phyloP scores from a whole-genome alignment of 1,140 invertebrate genomes.

The Magallana ariakensis region DNA sequence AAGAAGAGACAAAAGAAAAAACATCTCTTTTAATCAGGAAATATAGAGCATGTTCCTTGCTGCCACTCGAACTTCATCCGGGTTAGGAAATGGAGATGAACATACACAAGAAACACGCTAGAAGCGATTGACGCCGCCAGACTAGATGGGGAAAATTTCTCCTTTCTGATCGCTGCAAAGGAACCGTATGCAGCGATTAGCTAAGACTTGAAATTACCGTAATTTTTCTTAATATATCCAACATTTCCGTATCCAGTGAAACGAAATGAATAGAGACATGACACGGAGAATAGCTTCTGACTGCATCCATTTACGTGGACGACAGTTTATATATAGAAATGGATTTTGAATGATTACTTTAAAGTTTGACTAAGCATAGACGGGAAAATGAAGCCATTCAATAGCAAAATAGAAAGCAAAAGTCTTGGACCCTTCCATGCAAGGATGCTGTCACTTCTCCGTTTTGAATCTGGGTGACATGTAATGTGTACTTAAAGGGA shows the following conservation, averaged over 20 bases:
- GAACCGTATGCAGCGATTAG: neutral
- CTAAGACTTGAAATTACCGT: conserved; percentile 4
- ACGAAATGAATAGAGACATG: conserved; percentile 17
- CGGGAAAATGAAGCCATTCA: neutral
- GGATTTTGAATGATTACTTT: neutral
- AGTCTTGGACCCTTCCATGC: too few relatives aligned
- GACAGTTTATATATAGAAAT: neutral
- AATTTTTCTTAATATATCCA: conserved; percentile 25
- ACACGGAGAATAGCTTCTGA: neutral
- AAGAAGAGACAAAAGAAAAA: neutral
- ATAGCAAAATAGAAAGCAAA: neutral
- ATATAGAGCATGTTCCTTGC: neutral
- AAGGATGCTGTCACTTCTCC: neutral
- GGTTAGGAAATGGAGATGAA: neutral
- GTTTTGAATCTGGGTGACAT: neutral
- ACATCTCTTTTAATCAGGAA: neutral
- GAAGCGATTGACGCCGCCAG: neutral
- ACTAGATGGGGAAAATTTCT: neutral
- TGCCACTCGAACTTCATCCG: neutral
- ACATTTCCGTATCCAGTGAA: neutral
- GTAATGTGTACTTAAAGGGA: neutral
- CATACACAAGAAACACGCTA: neutral
- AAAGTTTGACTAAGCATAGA: neutral
- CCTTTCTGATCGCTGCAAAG: neutral
- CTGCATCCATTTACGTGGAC: neutral